Percentiles rank a stretch among this genome's conserved stretches.
These are phyloP conservation scores for Calonectris borealis DNA, from an alignment of 2,113 vertebrate species.

Conservation along the genomic window DNA sequence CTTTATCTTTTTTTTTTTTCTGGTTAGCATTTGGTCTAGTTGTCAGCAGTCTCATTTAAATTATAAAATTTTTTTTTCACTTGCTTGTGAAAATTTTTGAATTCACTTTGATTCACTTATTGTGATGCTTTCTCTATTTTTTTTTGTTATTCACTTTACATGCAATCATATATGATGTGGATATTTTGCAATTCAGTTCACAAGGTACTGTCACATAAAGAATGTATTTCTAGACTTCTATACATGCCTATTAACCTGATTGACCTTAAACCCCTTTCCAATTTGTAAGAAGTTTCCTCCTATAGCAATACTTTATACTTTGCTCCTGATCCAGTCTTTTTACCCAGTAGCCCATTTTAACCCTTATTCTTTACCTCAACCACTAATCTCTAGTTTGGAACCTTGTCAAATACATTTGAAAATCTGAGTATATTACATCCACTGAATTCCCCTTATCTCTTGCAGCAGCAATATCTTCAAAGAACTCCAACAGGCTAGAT, in stretches of 20 bases:
- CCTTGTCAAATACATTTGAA: conserved; percentile 46
- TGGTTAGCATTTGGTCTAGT: background rate
- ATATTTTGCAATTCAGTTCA: background rate
- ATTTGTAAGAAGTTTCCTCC: conserved; percentile 13
- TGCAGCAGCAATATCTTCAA: conserved; percentile 56
- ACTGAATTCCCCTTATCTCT: conserved; percentile 58
- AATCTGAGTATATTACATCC: conserved; percentile 32
- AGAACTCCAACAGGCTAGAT: conserved; percentile 43
- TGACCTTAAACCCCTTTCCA: conserved; percentile 22
- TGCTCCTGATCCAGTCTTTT: background rate
- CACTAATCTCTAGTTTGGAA: conserved; percentile 36
- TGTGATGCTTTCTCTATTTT: background rate
- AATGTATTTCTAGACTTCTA: conserved; percentile 10
- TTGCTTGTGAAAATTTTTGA: background rate
- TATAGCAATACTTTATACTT: background rate
- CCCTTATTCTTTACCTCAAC: background rate
- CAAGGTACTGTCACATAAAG: background rate
- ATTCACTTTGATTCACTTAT: background rate
- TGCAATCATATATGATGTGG: background rate
- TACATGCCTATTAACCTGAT: conserved; percentile 25
- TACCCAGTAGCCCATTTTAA: conserved; percentile 14
- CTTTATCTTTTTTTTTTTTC: background rate
- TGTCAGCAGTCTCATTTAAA: background rate
- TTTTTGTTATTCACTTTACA: background rate
- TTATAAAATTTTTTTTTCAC: background rate